Evolutionary conservation across 2,888 invertebrate genomes (phyloP).

Genomic region (Dynastes maya): DNA sequence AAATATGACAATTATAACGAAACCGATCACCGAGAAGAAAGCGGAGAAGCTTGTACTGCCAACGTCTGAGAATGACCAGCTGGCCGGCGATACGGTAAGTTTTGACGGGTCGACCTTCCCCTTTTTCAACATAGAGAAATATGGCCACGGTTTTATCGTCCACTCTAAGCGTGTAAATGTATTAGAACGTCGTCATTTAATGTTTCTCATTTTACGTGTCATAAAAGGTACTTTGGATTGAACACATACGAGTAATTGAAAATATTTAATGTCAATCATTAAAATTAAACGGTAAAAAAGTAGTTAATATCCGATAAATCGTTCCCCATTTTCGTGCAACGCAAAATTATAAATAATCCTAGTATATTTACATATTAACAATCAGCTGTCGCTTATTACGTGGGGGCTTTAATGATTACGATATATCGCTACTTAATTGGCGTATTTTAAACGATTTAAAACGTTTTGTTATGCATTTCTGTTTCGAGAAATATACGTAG

Average conservation of each 20-base stretch:
- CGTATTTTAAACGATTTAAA: too few relatives aligned
- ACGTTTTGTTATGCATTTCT: too few relatives aligned
- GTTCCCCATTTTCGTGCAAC: neutral
- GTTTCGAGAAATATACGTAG: too few relatives aligned
- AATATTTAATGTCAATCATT: too few relatives aligned
- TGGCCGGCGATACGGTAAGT: constrained; percentile 67
- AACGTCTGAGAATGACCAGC: constrained; percentile 74
- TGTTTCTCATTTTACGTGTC: too few relatives aligned
- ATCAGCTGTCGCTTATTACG: constrained; percentile 15
- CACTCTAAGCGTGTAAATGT: neutral
- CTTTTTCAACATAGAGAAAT: constrained; percentile 21
- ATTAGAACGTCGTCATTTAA: too few relatives aligned
- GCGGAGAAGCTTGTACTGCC: constrained; percentile 78
- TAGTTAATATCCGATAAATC: too few relatives aligned
- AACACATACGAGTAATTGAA: too few relatives aligned
- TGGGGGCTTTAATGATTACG: neutral
- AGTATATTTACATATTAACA: too few relatives aligned
- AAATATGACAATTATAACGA: constrained; percentile 86
- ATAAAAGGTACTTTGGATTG: neutral
- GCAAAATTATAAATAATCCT: neutral
- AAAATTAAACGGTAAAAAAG: too few relatives aligned
- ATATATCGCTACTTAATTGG: too few relatives aligned
- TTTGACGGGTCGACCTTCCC: constrained; percentile 14
- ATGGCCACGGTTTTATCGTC: constrained; percentile 33
- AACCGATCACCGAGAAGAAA: constrained; percentile 82